Percentiles rank a stretch among this genome's conserved stretches.
Evolutionary conservation across 2,113 vertebrate genomes (phyloP).

Genomic region (Procavia capensis): DNA sequence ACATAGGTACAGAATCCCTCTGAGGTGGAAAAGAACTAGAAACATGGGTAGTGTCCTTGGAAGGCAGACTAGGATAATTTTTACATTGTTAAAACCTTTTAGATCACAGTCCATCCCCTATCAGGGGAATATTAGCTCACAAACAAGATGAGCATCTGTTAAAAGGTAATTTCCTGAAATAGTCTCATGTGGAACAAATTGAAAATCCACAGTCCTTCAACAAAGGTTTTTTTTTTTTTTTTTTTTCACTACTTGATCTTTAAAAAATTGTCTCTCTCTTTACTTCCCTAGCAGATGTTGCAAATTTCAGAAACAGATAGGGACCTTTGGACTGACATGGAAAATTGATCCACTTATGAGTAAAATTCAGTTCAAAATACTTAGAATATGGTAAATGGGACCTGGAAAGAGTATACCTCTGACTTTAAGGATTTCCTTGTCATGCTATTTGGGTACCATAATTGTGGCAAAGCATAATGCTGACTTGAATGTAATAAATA

Average conservation of each 20-base stretch:
- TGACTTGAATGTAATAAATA: not conserved
- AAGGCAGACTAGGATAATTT: constrained; percentile 33
- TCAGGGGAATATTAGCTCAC: constrained; percentile 65
- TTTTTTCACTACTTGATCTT: constrained; percentile 71
- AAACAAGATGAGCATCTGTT: constrained; percentile 65
- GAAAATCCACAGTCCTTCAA: constrained; percentile 72
- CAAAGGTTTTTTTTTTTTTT: not conserved
- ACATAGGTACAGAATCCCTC: constrained; percentile 72
- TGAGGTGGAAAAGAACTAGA: constrained; percentile 17
- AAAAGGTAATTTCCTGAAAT: constrained; percentile 77
- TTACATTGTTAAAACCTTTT: constrained; percentile 54
- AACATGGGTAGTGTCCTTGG: constrained; percentile 68
- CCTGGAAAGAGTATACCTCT: not conserved
- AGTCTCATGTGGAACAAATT: constrained; percentile 64
- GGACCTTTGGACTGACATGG: constrained; percentile 49
- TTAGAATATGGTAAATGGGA: constrained; percentile 38
- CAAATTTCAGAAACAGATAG: constrained; percentile 66
- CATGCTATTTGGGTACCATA: not conserved
- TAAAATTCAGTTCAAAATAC: constrained; percentile 52
- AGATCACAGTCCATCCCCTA: constrained; percentile 69
- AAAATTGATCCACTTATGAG: constrained; percentile 67
- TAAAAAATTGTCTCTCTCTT: constrained; percentile 30
- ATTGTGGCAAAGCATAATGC: not conserved
- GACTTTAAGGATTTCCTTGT: constrained; percentile 18
- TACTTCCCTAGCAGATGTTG: constrained; percentile 56